phyloP scores from a whole-genome alignment of 2,113 vertebrate genomes.

The Dipodomys spectabilis region DNA sequence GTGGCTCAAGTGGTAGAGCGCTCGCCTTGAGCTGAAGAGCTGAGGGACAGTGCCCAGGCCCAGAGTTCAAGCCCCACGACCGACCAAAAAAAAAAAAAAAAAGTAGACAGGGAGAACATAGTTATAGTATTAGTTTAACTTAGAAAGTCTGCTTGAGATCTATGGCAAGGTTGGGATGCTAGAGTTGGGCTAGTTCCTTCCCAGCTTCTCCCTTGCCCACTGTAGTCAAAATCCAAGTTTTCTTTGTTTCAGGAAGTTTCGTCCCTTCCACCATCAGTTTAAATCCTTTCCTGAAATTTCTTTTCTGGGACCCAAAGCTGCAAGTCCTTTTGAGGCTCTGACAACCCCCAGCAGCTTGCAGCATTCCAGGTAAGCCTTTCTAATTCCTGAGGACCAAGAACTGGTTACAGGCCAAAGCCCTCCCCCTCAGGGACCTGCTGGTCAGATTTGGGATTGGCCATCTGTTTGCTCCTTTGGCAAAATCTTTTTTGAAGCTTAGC shows the following conservation, averaged over 20 bases:
- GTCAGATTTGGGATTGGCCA: constrained; percentile 20
- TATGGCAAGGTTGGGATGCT: background rate
- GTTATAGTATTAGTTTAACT: background rate
- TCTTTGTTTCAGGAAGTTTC: constrained; percentile 88
- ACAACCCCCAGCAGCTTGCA: constrained; percentile 56
- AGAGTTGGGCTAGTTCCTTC: too few relatives aligned
- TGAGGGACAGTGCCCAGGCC: too few relatives aligned
- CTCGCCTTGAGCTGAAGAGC: too few relatives aligned
- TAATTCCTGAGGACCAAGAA: constrained; percentile 17
- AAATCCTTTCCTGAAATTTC: constrained; percentile 89
- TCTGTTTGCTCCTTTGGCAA: constrained; percentile 62
- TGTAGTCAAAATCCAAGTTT: constrained; percentile 51
- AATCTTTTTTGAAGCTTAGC: constrained; percentile 67
- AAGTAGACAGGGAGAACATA: background rate
- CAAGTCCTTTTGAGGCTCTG: constrained; percentile 90
- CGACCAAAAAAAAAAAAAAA: too few relatives aligned
- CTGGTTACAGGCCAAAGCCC: constrained; percentile 19
- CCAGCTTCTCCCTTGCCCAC: background rate
- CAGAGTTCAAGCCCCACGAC: too few relatives aligned
- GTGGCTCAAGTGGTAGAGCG: too few relatives aligned
- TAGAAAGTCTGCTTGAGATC: background rate
- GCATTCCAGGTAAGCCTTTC: constrained; percentile 80
- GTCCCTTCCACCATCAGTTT: constrained; percentile 90
- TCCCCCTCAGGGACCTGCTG: background rate
- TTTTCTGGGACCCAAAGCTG: constrained; percentile 85